phyloP scores from a whole-genome alignment of 2,888 invertebrate genomes.

The Ommatoiulus sabulosus region DNA sequence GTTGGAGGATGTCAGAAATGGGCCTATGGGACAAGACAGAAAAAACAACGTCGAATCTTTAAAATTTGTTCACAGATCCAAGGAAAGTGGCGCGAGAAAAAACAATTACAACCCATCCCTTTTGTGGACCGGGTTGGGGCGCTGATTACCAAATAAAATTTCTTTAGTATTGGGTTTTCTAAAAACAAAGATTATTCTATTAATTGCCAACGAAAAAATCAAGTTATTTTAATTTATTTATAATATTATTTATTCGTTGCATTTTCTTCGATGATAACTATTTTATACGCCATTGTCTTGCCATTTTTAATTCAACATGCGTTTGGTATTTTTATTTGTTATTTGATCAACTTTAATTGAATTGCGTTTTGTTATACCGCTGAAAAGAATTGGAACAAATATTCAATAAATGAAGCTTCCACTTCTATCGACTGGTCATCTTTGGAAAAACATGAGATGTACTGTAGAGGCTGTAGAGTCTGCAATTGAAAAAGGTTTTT shows the following conservation, averaged over 20 bases:
- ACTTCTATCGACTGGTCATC: background rate
- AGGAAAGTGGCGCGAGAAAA: conserved; percentile 47
- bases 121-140: conserved; percentile 57
- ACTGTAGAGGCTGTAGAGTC: background rate
- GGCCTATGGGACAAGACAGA: background rate
- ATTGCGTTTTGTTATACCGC: background rate
- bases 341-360: background rate
- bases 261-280: background rate
- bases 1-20: background rate
- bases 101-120: conserved; percentile 55
- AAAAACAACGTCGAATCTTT: background rate
- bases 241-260: background rate
- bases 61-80: conserved; percentile 51
- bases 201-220: background rate
- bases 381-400: background rate
- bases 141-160: background rate
- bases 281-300: background rate
- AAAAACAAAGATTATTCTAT: background rate
- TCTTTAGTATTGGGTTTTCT: background rate
- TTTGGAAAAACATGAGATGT: background rate
- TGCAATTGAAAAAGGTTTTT: background rate
- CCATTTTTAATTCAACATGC: background rate
- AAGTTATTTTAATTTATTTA: conserved; percentile 38
- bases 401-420: background rate
- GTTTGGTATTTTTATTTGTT: background rate